Percentiles rank a stretch among this genome's conserved stretches.
phyloP scores from a whole-genome alignment of 2,888 invertebrate genomes.

The Chloromyia formosa region DNA sequence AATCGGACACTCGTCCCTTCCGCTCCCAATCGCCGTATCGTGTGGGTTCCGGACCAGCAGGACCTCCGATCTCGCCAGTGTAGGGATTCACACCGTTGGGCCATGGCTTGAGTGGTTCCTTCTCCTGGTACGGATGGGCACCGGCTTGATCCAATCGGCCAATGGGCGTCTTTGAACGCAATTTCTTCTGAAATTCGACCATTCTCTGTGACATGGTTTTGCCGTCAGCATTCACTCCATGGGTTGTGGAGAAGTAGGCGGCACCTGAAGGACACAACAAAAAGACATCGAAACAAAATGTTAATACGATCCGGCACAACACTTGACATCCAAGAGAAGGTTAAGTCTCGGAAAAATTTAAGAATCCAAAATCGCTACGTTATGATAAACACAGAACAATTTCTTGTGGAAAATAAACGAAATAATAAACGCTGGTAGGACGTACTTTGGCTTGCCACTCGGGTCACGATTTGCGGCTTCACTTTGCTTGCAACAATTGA shows the following conservation, averaged over 20 bases:
- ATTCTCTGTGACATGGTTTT: conserved; percentile 59
- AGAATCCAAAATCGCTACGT: no score
- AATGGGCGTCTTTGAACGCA: conserved; percentile 74
- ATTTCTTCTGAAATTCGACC: conserved; percentile 77
- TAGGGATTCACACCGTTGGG: conserved; percentile 88
- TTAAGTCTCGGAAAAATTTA: neutral
- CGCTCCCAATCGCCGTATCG: conserved; percentile 99
- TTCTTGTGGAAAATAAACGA: no score
- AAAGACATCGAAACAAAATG: neutral
- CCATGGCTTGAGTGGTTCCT: conserved; percentile 84
- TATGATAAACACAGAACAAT: no score
- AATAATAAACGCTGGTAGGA: neutral
- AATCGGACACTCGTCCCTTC: conserved; percentile 96
- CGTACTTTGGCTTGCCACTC: conserved; percentile 40
- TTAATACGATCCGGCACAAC: neutral
- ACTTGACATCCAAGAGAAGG: neutral
- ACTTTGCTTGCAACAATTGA: conserved; percentile 35
- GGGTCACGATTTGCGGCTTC: conserved; percentile 21
- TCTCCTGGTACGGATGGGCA: conserved; percentile 78
- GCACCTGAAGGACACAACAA: conserved; percentile 12
- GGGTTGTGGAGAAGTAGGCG: conserved; percentile 28
- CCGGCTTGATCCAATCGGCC: conserved; percentile 81
- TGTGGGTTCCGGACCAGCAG: conserved; percentile 97
- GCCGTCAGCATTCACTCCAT: conserved; percentile 8
- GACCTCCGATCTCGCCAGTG: conserved; percentile 96